These are phyloP conservation scores for Gonatopus flavifemur DNA, from an alignment of 1,140 invertebrate genomes.

Conservation along the genomic window DNA sequence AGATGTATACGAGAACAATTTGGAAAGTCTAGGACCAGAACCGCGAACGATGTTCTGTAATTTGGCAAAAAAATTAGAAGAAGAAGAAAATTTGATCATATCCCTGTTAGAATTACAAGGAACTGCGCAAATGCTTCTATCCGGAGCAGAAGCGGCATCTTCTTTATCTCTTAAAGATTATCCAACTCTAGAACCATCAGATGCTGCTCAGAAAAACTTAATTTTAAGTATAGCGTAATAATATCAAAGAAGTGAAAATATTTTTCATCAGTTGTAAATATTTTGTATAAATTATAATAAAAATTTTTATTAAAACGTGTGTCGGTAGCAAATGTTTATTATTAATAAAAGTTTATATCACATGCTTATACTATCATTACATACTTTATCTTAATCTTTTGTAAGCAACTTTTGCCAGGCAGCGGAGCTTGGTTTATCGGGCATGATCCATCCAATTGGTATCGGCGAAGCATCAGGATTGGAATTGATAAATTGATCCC, in stretches of 20 bases:
- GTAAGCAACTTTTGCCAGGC: constrained; percentile 52
- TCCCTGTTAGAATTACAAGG: constrained; percentile 68
- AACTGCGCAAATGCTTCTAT: constrained; percentile 68
- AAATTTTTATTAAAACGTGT: constrained; percentile 5
- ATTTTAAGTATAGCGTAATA: constrained; percentile 62
- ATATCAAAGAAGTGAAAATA: constrained; percentile 5
- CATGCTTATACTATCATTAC: constrained; percentile 3
- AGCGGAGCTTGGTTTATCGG: constrained; percentile 44
- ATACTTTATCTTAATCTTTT: constrained; percentile 22
- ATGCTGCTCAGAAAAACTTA: constrained; percentile 63
- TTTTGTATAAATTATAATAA: constrained; percentile 19
- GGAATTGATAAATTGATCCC: constrained; percentile 58
- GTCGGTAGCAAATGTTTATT: constrained; percentile 16
- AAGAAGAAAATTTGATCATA: constrained; percentile 68
- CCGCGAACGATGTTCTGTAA: constrained; percentile 63
- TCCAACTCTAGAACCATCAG: constrained; percentile 60
- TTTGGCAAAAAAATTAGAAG: constrained; percentile 64
- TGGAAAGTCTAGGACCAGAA: constrained; percentile 61
- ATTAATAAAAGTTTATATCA: constrained; percentile 8
- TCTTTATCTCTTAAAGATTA: constrained; percentile 40
- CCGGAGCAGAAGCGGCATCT: constrained; percentile 54
- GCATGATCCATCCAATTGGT: constrained; percentile 63
- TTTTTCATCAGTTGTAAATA: constrained; percentile 26
- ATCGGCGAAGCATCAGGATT: constrained; percentile 51
- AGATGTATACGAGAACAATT: constrained; percentile 69